Base-by-base conservation (phyloP, 2,797 vertebrate species). In the Heterohyrax brucei region DNA sequence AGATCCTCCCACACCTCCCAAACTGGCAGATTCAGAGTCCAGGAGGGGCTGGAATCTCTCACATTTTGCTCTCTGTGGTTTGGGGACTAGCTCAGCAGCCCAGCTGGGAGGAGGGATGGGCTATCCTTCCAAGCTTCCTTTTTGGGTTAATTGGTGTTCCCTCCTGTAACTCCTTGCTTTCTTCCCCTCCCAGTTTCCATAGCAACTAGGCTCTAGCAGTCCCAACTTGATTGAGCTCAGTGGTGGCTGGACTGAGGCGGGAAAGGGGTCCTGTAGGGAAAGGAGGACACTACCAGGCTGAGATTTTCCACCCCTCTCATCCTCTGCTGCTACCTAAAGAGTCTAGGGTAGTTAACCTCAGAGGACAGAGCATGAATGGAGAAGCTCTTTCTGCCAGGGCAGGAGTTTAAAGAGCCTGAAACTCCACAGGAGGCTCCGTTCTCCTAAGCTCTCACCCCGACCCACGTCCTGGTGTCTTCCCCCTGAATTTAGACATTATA, bases 61-160 rank as follows among this genome's bases (percentile, higher is more conserved):
- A 94, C 48, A 76, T 93, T 72, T 86, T 78, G 24, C 48, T 79
- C 5, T 2, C 48, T 94, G 70, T 62, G 66, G 61, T 96, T 93
- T 97, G 82, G 86, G 79, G 87, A 94, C 48, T 78, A 10, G 61
- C 80, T 86, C 78, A 78, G n/a, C 39, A 75, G 72, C 75, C 90
- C 90, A 95, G 82, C 72, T 68, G 16, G 79, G 87, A 93, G 88
- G 84, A 91, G 56, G 78, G 46, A 48, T 85, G 76, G 87, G 83
- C 80, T 59, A 94, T 93, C 86, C 85, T 94, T 96, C 88, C 48
- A 72, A 80, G 87, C 95, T 95, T 97, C 94, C 80, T 96, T 96
- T 97, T 94, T 95, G 93, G 95, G 90, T 97, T 97, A 97, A 97
- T 93, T 96, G 93, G 93, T 96, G 95, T 97, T 97, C 90, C 92